These are phyloP conservation scores for Ctenoplectra terminalis DNA, from an alignment of 1,140 invertebrate genomes.

Conservation along the genomic window DNA sequence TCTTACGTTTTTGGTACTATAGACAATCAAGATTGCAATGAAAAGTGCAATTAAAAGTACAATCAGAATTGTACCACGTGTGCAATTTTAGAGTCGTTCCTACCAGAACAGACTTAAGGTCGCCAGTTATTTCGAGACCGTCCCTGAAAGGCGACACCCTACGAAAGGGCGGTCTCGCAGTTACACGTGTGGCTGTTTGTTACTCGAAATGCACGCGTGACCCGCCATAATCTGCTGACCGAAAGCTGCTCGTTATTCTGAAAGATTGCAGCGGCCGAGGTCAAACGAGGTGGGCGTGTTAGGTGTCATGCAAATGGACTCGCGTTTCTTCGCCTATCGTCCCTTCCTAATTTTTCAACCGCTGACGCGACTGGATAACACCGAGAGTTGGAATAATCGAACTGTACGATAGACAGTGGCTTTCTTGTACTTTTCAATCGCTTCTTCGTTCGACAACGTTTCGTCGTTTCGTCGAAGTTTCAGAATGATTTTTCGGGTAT, in stretches of 20 bases:
- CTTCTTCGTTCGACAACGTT: neutral
- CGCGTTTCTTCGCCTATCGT: neutral
- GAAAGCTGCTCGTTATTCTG: constrained; percentile 17
- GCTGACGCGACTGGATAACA: no score
- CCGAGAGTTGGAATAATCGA: no score
- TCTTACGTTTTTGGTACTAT: no score
- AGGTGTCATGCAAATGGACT: neutral
- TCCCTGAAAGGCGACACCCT: constrained; percentile 52
- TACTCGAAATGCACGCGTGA: constrained; percentile 38
- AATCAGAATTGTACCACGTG: neutral
- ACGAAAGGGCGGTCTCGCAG: constrained; percentile 40
- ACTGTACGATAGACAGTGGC: no score
- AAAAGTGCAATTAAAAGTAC: neutral
- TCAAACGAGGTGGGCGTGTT: constrained; percentile 5
- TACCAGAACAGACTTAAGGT: neutral
- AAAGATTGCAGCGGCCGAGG: constrained; percentile 18
- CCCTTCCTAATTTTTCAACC: neutral
- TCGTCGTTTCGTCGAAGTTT: no score
- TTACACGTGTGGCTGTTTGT: neutral
- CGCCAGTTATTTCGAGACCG: constrained; percentile 37
- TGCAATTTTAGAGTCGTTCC: neutral
- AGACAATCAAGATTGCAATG: no score
- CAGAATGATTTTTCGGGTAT: no score
- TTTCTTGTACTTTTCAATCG: neutral
- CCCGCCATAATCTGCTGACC: constrained; percentile 43